Conservation (phyloP, 2,113 vertebrate species). For the Thunnus thynnus region DNA sequence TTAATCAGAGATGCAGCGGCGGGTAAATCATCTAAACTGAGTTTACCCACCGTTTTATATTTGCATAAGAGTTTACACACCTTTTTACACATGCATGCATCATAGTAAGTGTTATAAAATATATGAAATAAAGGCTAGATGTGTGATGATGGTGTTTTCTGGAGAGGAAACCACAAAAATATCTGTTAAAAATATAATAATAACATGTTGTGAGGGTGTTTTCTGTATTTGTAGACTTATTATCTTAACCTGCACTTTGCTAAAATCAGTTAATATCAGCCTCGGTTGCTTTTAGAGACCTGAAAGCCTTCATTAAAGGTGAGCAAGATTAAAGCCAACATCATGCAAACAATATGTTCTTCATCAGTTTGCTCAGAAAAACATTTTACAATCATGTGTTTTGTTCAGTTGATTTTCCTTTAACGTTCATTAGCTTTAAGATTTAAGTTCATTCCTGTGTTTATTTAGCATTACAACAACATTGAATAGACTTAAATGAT, state of each 20-base stretch:
- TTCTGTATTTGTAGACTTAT: too few species aligned
- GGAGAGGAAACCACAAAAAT: neutral
- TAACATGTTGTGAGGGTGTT: neutral
- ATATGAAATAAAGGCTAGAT: neutral
- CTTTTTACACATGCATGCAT: constrained; percentile 11
- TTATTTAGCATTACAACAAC: neutral
- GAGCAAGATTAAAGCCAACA: constrained; percentile 12
- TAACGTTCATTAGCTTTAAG: neutral
- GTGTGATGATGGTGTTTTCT: neutral
- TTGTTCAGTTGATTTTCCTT: neutral
- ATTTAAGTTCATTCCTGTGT: neutral
- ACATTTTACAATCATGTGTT: neutral
- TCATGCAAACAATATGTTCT: neutral
- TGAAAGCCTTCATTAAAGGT: constrained; percentile 4
- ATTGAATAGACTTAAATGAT: neutral
- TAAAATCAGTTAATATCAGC: neutral
- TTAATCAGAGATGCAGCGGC: neutral
- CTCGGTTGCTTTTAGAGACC: neutral
- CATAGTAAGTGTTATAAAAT: neutral
- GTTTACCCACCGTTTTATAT: neutral
- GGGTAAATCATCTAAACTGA: constrained; percentile 16
- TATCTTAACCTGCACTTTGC: neutral
- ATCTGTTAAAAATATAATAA: neutral
- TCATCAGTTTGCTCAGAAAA: too few species aligned
- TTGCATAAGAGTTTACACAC: constrained; percentile 12